Conservation (phyloP, 2,888 invertebrate species). For the Metallyticus violacea region DNA sequence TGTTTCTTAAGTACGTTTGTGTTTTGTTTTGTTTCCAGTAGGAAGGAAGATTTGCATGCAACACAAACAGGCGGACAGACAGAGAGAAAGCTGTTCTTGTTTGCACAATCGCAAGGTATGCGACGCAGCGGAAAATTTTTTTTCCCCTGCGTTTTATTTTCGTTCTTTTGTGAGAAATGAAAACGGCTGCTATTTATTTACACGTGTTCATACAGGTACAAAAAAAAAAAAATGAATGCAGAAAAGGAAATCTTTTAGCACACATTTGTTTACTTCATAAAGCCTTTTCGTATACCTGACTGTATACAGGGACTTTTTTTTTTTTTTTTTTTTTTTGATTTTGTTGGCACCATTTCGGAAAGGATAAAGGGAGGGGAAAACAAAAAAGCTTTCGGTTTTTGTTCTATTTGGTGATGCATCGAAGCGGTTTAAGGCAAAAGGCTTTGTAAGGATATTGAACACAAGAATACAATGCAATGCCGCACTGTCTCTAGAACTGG, state of each 20-base stretch:
- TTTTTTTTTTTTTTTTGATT: neutral
- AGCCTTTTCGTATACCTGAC: neutral
- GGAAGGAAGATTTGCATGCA: too few species aligned
- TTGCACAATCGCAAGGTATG: neutral
- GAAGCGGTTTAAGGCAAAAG: too few species aligned
- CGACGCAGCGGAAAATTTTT: too few species aligned
- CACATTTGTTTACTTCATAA: neutral
- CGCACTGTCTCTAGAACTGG: too few species aligned
- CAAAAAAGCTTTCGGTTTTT: too few species aligned
- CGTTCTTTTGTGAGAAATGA: neutral
- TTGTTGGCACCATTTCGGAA: neutral
- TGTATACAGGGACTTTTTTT: neutral
- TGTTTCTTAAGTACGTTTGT: neutral
- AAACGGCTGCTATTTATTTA: neutral
- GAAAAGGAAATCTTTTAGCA: neutral
- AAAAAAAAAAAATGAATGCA: neutral
- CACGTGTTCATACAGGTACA: neutral
- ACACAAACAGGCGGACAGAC: too few species aligned
- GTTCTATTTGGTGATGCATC: too few species aligned
- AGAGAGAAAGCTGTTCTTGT: too few species aligned
- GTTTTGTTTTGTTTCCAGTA: neutral
- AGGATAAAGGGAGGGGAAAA: too few species aligned
- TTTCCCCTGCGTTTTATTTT: neutral
- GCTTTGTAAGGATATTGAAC: too few species aligned
- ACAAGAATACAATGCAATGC: too few species aligned